Percentiles rank a stretch among this genome's conserved stretches.
Conservation (phyloP, 1,140 invertebrate species). For the Archegozetes longisetosus region DNA sequence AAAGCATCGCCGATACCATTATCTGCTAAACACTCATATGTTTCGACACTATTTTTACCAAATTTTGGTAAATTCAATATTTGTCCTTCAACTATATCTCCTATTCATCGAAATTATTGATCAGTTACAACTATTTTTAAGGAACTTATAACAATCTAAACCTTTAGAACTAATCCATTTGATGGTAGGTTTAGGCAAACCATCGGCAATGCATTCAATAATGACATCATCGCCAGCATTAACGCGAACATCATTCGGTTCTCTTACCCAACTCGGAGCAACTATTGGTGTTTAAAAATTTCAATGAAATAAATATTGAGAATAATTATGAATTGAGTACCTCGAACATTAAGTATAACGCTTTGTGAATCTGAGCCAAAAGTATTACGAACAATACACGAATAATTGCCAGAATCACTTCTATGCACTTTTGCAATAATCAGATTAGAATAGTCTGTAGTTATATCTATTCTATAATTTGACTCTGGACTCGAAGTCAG, state of each 20-base stretch:
- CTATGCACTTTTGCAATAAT: constrained; percentile 27
- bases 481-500: background rate
- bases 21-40: constrained; percentile 15
- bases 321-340: background rate
- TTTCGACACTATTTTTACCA: no score
- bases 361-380: constrained; percentile 81
- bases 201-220: no score
- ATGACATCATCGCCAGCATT: no score
- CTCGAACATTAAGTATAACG: constrained; percentile 43
- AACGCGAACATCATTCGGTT: no score
- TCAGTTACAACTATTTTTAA: no score
- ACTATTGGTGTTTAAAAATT: constrained; percentile 4
- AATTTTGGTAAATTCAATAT: constrained; percentile 8
- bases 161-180: constrained; percentile 14
- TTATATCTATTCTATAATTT: background rate
- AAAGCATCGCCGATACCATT: constrained; percentile 14
- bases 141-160: no score
- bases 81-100: constrained; percentile 5
- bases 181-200: no score
- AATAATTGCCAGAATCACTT: constrained; percentile 59
- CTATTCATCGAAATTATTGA: no score
- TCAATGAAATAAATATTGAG: background rate
- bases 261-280: no score
- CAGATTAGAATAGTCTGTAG: constrained; percentile 19
- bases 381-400: constrained; percentile 77